phyloP scores from a whole-genome alignment of 2,113 vertebrate genomes.

The Aix galericulata region DNA sequence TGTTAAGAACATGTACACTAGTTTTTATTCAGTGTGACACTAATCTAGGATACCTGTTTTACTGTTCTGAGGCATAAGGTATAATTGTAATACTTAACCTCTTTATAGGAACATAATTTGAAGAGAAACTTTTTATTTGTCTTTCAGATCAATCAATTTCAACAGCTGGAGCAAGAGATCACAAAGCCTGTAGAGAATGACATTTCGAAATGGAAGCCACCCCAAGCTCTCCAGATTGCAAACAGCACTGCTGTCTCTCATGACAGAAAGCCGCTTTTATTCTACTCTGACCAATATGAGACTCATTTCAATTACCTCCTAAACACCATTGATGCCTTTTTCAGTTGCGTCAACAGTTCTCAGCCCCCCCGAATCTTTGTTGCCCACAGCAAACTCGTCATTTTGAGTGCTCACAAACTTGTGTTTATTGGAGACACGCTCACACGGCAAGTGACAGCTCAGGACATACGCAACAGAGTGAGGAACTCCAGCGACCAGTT shows the following conservation, averaged over 20 bases:
- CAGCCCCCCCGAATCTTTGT: constrained; percentile 96
- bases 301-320: constrained; percentile 92
- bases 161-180: constrained; percentile 93
- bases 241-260: constrained; percentile 71
- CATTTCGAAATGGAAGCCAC: constrained; percentile 90
- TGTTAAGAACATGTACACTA: neutral
- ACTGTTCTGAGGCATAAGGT: accelerated
- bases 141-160: constrained; percentile 92
- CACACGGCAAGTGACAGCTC: constrained; percentile 83
- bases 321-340: constrained; percentile 92
- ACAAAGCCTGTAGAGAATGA: constrained; percentile 94
- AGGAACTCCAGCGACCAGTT: constrained; percentile 95
- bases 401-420: constrained; percentile 96
- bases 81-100: neutral
- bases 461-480: constrained; percentile 87
- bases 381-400: constrained; percentile 96
- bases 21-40: neutral
- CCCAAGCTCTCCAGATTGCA: constrained; percentile 72
- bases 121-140: neutral
- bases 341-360: constrained; percentile 84
- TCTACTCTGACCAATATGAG: constrained; percentile 93
- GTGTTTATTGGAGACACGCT: constrained; percentile 97
- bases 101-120: accelerated
- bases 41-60: neutral
- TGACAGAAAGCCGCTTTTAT: constrained; percentile 88